Conservation (phyloP, 2,888 invertebrate species). For the Trypoxylon attenuatum region DNA sequence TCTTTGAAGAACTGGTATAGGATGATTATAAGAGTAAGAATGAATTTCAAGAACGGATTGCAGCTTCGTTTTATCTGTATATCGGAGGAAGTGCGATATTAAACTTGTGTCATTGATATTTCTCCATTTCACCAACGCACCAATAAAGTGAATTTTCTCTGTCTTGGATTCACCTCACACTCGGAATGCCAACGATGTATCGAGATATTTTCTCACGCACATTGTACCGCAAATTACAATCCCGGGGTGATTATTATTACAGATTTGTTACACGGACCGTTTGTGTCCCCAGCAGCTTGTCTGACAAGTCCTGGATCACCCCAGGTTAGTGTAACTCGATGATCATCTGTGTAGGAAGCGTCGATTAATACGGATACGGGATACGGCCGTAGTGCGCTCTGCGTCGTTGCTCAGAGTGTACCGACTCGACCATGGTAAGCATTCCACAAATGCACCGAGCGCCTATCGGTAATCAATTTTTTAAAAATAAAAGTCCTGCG, state of each 20-base stretch:
- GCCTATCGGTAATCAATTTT: background rate
- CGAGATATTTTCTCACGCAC: slow-evolving; percentile 15
- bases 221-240: slow-evolving; percentile 1
- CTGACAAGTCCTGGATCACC: slow-evolving; percentile 33
- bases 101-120: slow-evolving; percentile 16
- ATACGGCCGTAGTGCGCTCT: background rate
- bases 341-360: slow-evolving; percentile 29
- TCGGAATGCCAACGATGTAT: background rate
- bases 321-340: slow-evolving; percentile 41
- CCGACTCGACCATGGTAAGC: background rate
- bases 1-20: too few species aligned
- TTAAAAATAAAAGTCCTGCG: background rate
- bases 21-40: background rate
- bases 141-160: slow-evolving; percentile 3
- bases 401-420: background rate
- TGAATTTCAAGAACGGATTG: background rate
- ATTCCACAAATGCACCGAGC: background rate
- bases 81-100: slow-evolving; percentile 22
- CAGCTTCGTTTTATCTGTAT: slow-evolving; percentile 14
- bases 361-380: slow-evolving; percentile 2
- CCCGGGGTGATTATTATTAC: too few species aligned
- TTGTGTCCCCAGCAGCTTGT: background rate
- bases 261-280: too few species aligned
- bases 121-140: slow-evolving; percentile 10
- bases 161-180: background rate